These are phyloP conservation scores for Laticauda laticaudata DNA, from an alignment of 2,113 vertebrate species.

Conservation along the genomic window DNA sequence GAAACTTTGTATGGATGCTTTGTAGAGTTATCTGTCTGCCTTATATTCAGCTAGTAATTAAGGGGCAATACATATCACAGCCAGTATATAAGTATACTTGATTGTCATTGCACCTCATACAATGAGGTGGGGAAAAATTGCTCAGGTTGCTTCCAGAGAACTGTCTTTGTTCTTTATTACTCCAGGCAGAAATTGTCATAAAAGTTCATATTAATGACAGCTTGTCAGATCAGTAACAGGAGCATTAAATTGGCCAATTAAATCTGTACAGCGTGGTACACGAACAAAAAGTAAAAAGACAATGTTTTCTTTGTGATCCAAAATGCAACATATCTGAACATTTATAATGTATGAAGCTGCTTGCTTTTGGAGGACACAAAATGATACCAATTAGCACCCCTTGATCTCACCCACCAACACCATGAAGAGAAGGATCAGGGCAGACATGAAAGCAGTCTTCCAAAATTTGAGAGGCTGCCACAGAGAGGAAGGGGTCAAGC, in stretches of 20 bases:
- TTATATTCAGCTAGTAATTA: too few species aligned
- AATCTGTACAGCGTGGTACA: background rate
- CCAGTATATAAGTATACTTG: too few species aligned
- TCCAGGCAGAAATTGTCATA: background rate
- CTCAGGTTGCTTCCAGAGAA: background rate
- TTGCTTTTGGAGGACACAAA: background rate
- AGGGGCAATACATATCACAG: too few species aligned
- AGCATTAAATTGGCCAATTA: background rate
- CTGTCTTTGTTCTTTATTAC: constrained; percentile 13
- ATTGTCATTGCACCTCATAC: too few species aligned
- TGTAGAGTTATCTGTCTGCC: too few species aligned
- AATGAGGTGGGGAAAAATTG: background rate
- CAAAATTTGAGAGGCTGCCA: too few species aligned
- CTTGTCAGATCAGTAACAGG: background rate
- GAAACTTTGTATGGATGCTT: too few species aligned
- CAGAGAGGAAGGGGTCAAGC: too few species aligned
- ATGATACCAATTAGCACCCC: background rate
- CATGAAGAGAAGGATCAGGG: too few species aligned
- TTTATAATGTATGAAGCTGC: background rate
- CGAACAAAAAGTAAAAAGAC: background rate
- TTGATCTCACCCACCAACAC: background rate
- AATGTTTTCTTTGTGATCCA: background rate
- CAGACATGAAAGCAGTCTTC: too few species aligned
- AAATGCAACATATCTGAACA: background rate
- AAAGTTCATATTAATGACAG: background rate